Conservation (phyloP, 1,140 invertebrate genomes). For the Cotesia glomerata region DNA sequence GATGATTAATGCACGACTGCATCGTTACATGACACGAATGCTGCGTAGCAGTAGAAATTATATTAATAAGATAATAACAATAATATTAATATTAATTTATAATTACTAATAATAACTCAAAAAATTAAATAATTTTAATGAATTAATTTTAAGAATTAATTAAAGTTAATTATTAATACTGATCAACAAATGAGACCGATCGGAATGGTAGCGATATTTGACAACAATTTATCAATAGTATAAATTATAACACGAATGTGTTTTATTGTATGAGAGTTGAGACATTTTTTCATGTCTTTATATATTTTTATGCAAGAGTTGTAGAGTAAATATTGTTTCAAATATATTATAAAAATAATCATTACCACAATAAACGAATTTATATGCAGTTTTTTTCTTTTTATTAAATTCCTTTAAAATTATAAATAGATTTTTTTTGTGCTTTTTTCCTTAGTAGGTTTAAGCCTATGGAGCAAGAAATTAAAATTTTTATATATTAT, state of each 20-base stretch:
- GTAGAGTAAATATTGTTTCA: conserved; percentile 65
- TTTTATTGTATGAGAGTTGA: conserved; percentile 63
- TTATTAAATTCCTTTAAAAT: background rate
- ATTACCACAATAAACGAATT: conserved; percentile 60
- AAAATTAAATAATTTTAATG: background rate
- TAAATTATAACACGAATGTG: conserved; percentile 60
- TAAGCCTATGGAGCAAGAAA: no score
- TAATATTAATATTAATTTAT: background rate
- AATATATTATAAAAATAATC: conserved; percentile 65
- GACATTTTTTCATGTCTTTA: conserved; percentile 65
- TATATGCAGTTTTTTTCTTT: conserved; percentile 50
- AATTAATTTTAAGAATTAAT: conserved; percentile 23
- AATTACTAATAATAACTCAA: background rate
- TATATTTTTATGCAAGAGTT: conserved; percentile 66
- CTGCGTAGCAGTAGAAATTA: background rate
- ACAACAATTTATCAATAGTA: conserved; percentile 47
- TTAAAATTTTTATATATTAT: no score
- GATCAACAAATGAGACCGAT: conserved; percentile 41
- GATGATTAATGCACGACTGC: background rate
- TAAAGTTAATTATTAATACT: conserved; percentile 32
- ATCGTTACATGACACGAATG: background rate
- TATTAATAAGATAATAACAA: background rate
- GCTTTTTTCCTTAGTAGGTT: no score
- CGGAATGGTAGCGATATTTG: conserved; percentile 45
- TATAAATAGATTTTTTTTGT: no score